Conservation (phyloP, 2,888 invertebrate species). For the Plemyria rubiginata region DNA sequence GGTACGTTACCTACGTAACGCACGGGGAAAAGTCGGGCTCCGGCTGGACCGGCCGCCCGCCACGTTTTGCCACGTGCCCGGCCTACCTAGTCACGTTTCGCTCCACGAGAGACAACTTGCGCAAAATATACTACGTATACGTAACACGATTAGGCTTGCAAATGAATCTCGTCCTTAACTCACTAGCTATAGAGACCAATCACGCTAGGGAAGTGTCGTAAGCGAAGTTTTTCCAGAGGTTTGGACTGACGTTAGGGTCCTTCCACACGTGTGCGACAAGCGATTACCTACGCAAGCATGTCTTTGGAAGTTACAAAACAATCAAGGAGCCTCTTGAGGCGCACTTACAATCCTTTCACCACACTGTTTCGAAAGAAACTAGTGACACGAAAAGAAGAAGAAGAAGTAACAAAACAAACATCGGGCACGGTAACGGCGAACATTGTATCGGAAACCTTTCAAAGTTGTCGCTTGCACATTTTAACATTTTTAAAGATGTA, state of each 20-base stretch:
- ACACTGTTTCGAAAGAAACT: too few species aligned
- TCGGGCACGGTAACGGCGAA: too few species aligned
- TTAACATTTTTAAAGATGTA: too few species aligned
- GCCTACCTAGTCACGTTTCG: constrained; percentile 48
- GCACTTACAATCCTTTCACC: too few species aligned
- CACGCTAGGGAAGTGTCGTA: background rate
- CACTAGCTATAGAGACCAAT: constrained; percentile 10
- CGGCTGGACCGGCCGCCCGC: too few species aligned
- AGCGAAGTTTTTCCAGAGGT: background rate
- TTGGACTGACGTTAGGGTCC: background rate
- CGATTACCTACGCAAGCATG: background rate
- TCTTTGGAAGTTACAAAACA: too few species aligned
- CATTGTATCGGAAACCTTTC: too few species aligned
- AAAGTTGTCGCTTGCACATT: too few species aligned
- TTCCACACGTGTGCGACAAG: background rate
- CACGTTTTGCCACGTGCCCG: constrained; percentile 25
- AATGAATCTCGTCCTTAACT: constrained; percentile 1
- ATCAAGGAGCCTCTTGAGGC: too few species aligned
- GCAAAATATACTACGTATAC: constrained; percentile 35
- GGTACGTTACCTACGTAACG: too few species aligned
- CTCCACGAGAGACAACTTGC: constrained; percentile 45
- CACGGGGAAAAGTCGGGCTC: constrained; percentile 2
- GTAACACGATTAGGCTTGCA: constrained; percentile 2
- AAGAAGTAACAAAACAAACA: too few species aligned
- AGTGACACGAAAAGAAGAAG: too few species aligned